Evolutionary conservation across 1,140 invertebrate species (phyloP).

Genomic region (Pseudomyrmex pallidus): DNA sequence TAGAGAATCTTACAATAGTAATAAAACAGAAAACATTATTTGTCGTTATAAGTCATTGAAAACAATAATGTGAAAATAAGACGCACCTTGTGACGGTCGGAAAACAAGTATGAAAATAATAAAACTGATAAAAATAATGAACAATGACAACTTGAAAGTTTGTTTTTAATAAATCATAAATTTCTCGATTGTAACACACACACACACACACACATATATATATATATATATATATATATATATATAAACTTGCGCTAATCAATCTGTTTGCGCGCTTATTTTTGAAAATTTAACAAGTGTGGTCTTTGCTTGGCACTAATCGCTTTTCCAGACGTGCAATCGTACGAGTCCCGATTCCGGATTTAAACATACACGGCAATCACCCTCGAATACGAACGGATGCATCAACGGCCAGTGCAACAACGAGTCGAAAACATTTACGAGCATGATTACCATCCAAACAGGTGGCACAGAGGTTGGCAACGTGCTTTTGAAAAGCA

Average conservation of each 20-base stretch:
- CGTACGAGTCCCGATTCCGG: constrained; percentile 73
- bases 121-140: background rate
- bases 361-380: constrained; percentile 59
- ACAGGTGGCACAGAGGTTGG: constrained; percentile 79
- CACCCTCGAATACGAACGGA: constrained; percentile 67
- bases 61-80: too few relatives aligned
- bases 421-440: constrained; percentile 81
- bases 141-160: background rate
- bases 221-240: background rate
- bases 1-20: too few relatives aligned
- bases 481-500: constrained; percentile 53
- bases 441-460: constrained; percentile 83
- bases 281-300: constrained; percentile 74
- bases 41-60: too few relatives aligned
- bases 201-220: too few relatives aligned
- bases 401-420: constrained; percentile 72
- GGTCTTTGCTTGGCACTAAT: constrained; percentile 80
- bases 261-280: background rate
- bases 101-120: too few relatives aligned
- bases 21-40: too few relatives aligned
- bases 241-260: background rate
- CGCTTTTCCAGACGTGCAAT: constrained; percentile 82
- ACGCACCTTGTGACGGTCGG: too few relatives aligned
- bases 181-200: background rate
- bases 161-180: constrained; percentile 21